These are phyloP conservation scores for Hystrix cristata DNA, from an alignment of 2,113 vertebrate genomes.

Conservation along the genomic window DNA sequence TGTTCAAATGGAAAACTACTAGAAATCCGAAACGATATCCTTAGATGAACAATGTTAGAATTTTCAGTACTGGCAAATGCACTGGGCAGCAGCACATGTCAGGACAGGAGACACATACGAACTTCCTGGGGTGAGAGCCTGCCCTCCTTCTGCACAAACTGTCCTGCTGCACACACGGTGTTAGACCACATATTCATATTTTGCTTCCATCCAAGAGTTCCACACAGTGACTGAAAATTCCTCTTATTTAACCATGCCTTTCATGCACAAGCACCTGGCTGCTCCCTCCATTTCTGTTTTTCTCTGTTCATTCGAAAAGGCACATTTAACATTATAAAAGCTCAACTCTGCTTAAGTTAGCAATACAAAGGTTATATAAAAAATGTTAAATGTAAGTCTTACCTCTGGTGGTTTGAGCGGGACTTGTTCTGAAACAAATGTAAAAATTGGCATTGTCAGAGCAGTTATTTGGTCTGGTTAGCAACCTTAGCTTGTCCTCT, in stretches of 20 bases:
- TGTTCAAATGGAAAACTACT: slow-evolving; percentile 8
- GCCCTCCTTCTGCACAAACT: neutral
- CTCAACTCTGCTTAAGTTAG: slow-evolving; percentile 20
- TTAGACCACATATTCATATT: neutral
- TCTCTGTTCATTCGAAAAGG: neutral
- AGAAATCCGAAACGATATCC: neutral
- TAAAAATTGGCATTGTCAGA: slow-evolving; percentile 91
- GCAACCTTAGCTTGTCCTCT: slow-evolving; percentile 64
- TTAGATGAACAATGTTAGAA: neutral
- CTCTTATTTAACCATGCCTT: neutral
- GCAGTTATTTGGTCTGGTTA: slow-evolving; percentile 32
- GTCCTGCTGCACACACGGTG: neutral
- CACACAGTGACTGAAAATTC: neutral
- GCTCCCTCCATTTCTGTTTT: neutral
- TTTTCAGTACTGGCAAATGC: neutral
- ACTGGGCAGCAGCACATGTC: neutral
- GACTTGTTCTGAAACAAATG: slow-evolving; percentile 94
- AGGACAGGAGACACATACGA: neutral
- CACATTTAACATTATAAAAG: slow-evolving; percentile 10
- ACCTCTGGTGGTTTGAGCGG: slow-evolving; percentile 93
- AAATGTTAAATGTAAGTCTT: slow-evolving; percentile 86
- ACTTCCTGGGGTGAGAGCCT: neutral
- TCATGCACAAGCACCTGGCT: neutral
- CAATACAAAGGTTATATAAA: slow-evolving; percentile 75
- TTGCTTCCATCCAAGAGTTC: neutral